Evolutionary conservation across 2,797 vertebrate genomes (phyloP), one percentile per base, ranked within the genome.

Genomic region (Numenius phaeopus): DNA sequence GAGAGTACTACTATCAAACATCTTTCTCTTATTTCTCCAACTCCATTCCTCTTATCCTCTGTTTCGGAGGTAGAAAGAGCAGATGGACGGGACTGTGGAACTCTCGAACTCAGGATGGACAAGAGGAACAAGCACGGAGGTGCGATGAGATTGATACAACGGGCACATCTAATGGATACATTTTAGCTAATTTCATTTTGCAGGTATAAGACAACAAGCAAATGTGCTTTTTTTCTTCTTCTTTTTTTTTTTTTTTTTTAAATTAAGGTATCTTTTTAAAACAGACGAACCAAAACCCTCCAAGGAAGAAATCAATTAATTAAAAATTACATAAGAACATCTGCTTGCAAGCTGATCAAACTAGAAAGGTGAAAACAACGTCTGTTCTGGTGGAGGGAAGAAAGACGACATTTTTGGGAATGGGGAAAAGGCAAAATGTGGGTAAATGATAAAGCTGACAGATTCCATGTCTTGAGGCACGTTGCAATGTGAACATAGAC

Each of bases 261-360:
- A 29, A 22, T 84, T 92, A 85, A 89, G 95, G 65, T 96, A 94
- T 96, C 85, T 97, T 96, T 94, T 94, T 95, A 98, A 96, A 95
- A 81, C 97, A 97, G 97, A 95, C 0, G 27, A 97, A 95, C 78
- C 81, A 96, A 96, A 96, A 96, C 86, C 61, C 94, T 97, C 90
- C 83, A 76, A 97, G 94, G 93, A 94, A 97, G 95, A 97, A 95
- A 96, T 92, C 94, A 94, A 95, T 97, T 97, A 97, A 97, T 97
- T 97, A 91, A 94, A 95, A 96, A 94, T 95, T 97, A 96, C 93
- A 77, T 94, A 83, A 90, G 94, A 97, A 97, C 96, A 97, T 91
- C 95, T 97, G 97, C 90, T 97, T 91, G 92, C 92, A 96, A 94
- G 92, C 88, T 54, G 87, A 94, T 96, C 89, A 95, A 96, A 96